These are phyloP conservation scores for Poeciliopsis gracilis DNA, from an alignment of 2,797 vertebrate genomes.

Conservation along the genomic window DNA sequence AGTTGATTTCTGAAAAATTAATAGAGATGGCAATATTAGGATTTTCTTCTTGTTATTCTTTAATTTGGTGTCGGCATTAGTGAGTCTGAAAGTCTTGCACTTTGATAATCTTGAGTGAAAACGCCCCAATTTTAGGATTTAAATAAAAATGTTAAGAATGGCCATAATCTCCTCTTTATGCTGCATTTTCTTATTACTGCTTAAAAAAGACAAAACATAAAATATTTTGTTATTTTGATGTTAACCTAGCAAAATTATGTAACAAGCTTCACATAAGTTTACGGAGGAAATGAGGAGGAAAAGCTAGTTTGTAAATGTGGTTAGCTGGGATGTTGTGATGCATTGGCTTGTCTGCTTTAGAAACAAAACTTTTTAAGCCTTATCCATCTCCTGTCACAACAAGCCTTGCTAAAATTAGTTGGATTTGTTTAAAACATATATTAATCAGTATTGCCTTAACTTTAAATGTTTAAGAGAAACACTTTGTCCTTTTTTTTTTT, in stretches of 20 bases:
- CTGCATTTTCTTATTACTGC: not conserved
- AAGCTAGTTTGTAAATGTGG: not conserved
- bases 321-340: not conserved
- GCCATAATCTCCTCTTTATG: not conserved
- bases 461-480: slow-evolving; percentile 1
- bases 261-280: not conserved
- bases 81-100: no score
- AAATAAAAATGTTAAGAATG: not conserved
- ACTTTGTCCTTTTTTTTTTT: not conserved
- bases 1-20: no score
- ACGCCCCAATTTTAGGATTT: not conserved
- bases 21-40: no score
- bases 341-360: not conserved
- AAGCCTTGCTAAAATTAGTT: not conserved
- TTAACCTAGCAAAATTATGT: not conserved
- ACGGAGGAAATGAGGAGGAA: not conserved
- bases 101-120: no score
- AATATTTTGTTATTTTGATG: not conserved
- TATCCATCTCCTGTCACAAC: not conserved
- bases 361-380: not conserved
- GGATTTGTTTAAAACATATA: not conserved
- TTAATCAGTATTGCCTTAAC: not conserved
- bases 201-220: not conserved
- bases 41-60: no score
- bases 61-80: no score